A percentile compares a stretch with the other conserved stretches of the same genome.
phyloP scores from a whole-genome alignment of 2,797 vertebrate genomes.

The Lagorchestes hirsutus region DNA sequence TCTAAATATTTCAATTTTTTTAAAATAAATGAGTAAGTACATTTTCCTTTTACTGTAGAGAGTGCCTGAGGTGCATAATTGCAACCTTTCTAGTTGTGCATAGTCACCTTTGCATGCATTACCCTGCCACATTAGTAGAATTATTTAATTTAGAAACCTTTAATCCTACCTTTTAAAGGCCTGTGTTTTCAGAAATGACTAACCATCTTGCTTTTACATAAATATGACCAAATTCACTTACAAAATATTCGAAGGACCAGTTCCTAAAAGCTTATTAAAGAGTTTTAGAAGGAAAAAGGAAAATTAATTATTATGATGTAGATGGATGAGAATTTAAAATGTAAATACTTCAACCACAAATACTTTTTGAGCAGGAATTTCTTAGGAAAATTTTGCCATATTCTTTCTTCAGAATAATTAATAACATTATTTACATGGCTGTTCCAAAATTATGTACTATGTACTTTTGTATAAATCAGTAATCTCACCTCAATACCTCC shows the following conservation, averaged over 20 bases:
- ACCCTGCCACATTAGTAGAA: conserved; percentile 10
- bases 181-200: conserved; percentile 37
- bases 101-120: background rate
- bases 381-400: background rate
- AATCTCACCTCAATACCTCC: background rate
- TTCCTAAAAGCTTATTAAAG: background rate
- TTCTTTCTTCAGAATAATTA: background rate
- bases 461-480: background rate
- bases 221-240: background rate
- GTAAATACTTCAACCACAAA: background rate
- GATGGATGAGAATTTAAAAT: conserved; percentile 5
- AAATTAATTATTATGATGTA: background rate
- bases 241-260: background rate
- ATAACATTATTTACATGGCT: background rate
- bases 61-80: background rate
- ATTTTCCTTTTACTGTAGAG: conserved; percentile 9
- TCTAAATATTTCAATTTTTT: background rate
- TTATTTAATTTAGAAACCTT: conserved; percentile 14
- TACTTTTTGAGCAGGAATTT: background rate
- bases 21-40: background rate
- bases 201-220: background rate
- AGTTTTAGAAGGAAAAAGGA: background rate
- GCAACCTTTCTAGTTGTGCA: background rate
- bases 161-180: background rate
- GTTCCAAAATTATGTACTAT: background rate